Evolutionary conservation across 2,797 vertebrate genomes (phyloP).

Genomic region (Percopsis omiscomaycus): DNA sequence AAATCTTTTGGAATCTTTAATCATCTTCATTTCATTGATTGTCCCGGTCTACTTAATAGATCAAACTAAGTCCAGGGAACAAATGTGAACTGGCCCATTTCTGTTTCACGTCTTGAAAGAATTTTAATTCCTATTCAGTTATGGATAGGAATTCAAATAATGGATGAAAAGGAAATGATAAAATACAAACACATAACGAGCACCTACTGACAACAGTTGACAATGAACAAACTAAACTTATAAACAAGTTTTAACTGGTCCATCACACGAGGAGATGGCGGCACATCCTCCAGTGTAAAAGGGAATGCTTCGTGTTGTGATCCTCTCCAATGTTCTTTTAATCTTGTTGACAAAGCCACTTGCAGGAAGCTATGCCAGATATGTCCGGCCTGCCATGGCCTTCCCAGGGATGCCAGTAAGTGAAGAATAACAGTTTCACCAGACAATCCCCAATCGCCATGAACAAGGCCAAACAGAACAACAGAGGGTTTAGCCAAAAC

Average conservation of each 20-base stretch:
- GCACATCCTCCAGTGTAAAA: constrained; percentile 22
- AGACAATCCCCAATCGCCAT: constrained; percentile 66
- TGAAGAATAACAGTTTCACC: constrained; percentile 76
- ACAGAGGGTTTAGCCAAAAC: constrained; percentile 72
- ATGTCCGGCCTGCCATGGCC: constrained; percentile 65
- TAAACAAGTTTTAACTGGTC: background rate
- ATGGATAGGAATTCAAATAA: no score
- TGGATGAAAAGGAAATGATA: no score
- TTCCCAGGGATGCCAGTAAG: constrained; percentile 61
- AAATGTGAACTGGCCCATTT: no score
- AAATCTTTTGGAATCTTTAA: no score
- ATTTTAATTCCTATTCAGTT: no score
- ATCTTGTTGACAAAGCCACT: constrained; percentile 71
- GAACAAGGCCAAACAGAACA: constrained; percentile 69
- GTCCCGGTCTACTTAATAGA: no score
- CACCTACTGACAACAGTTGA: no score
- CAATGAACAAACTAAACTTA: background rate
- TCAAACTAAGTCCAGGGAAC: no score
- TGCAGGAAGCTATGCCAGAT: constrained; percentile 74
- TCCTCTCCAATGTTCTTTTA: constrained; percentile 66
- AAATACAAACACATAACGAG: no score
- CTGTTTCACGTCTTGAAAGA: no score
- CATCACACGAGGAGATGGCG: constrained; percentile 40
- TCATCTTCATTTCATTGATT: no score
- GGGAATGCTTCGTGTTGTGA: constrained; percentile 57